Evolutionary conservation across 2,888 invertebrate species (phyloP).

Genomic region (Dione juno): DNA sequence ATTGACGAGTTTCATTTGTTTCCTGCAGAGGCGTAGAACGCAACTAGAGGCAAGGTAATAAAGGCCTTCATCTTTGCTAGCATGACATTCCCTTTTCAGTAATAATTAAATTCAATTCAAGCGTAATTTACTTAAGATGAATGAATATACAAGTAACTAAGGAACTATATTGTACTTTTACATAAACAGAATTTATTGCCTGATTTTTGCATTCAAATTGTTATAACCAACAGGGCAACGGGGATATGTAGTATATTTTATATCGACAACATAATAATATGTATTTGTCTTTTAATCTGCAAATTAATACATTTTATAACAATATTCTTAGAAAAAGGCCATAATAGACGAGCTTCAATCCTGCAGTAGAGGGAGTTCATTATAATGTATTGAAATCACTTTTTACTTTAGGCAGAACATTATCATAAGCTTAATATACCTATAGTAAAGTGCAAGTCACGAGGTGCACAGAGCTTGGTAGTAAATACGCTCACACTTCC

Average conservation of each 20-base stretch:
- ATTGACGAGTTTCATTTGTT: constrained; percentile 44
- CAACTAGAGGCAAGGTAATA: constrained; percentile 45
- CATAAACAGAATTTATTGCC: not conserved
- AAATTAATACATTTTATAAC: not conserved
- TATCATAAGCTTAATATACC: constrained; percentile 68
- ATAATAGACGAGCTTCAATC: constrained; percentile 35
- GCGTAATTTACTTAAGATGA: constrained; percentile 25
- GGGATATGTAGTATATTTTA: not conserved
- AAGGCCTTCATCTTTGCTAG: constrained; percentile 43
- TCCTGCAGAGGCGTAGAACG: constrained; percentile 46
- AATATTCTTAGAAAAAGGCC: constrained; percentile 25
- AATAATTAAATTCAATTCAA: constrained; percentile 25
- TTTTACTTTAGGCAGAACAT: constrained; percentile 53
- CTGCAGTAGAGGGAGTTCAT: constrained; percentile 37
- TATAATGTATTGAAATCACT: constrained; percentile 32
- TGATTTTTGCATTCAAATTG: not conserved
- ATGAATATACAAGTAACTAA: constrained; percentile 7
- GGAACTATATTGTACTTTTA: not conserved
- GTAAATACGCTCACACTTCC: constrained; percentile 82
- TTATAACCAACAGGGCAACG: not conserved
- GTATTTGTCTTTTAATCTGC: not conserved
- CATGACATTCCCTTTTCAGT: constrained; percentile 38
- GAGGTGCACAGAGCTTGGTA: constrained; percentile 79
- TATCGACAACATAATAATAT: not conserved
- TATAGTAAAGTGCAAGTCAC: constrained; percentile 72